Base-by-base conservation (phyloP, 2,888 invertebrate genomes). In the Mactromeris polynyma region DNA sequence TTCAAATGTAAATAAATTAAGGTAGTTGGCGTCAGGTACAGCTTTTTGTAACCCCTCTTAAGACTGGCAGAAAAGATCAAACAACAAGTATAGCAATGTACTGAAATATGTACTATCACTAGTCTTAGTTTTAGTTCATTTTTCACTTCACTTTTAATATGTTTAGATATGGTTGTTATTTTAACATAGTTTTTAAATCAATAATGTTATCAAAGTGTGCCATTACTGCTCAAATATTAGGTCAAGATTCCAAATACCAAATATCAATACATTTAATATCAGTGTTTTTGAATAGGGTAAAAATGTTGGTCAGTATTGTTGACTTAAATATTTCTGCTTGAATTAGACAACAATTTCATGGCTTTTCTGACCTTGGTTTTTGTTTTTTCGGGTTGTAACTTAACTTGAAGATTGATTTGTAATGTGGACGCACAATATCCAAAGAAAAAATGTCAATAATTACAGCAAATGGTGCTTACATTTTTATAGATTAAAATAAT, bases 381-480 rank as follows among this genome's bases (percentile, higher is more conserved):
- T 26, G 26, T 26, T 46, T 46, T 46, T n/a, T 6, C 26, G n/a
- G n/a, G n/a, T 2, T 26, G 26, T 64, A 64, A 7, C 26, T n/a
- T 26, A 64, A 26, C 58, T 26, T 7, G 26, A 64, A 26, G 26
- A 64, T 58, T 26, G 58, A 58, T 64, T 64, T 64, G 9, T 64
- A 26, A 64, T 26, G 26, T 7, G 58, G 58, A n/a, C 58, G 26
- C 26, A n/a, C 21, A 64, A 64, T 64, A n/a, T 64, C 58, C 58
- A 64, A 64, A 64, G 58, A 26, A 64, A 64, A 64, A 64, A 64
- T 64, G 58, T 64, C 58, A 64, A 64, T 26, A 64, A 26, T 26
- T n/a, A 64, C 26, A 26, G 58, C n/a, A 26, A 64, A n/a, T 26
- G 26, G 58, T 64, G n/a, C 58, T 64, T 64, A n/a, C 1, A 26